These are phyloP conservation scores for Pelagia noctiluca DNA, from an alignment of 30 jellyfish, hydroid and myxozoan species.

Conservation along the genomic window DNA sequence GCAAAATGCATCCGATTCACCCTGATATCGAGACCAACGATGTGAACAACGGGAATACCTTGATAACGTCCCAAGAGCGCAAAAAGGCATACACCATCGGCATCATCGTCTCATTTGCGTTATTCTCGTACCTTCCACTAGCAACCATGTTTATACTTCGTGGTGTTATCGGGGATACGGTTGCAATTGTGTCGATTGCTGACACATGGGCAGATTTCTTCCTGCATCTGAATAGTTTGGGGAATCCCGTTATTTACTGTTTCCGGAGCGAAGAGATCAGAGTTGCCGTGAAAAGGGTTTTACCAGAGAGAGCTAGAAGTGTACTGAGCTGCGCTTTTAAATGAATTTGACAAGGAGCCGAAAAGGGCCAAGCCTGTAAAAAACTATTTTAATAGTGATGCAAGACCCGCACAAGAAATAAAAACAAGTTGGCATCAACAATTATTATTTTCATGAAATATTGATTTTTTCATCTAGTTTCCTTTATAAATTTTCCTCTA, in stretches of 20 bases:
- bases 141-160: conserved; percentile 60
- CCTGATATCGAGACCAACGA: conserved; percentile 3
- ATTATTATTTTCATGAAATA: too few relatives aligned
- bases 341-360: too few relatives aligned
- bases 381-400: too few relatives aligned
- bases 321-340: too few relatives aligned
- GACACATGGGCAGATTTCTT: conserved; percentile 69
- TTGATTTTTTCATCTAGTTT: too few relatives aligned
- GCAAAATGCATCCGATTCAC: conserved; percentile 31
- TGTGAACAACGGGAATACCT: too few relatives aligned
- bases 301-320: too few relatives aligned
- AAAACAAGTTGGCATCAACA: too few relatives aligned
- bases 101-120: conserved; percentile 30
- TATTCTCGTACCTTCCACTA: conserved; percentile 57
- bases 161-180: conserved; percentile 65
- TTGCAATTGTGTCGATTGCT: conserved; percentile 48
- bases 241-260: conserved; percentile 63
- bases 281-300: conserved; percentile 6
- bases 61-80: conserved; percentile 53
- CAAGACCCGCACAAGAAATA: too few relatives aligned
- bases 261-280: conserved; percentile 55
- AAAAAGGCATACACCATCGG: conserved; percentile 63
- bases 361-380: too few relatives aligned
- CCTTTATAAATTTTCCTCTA: too few relatives aligned
- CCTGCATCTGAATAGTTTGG: conserved; percentile 49